Percentiles rank a stretch among this genome's conserved stretches.
Conservation (phyloP, 2,113 vertebrate species). For the Corapipo altera region DNA sequence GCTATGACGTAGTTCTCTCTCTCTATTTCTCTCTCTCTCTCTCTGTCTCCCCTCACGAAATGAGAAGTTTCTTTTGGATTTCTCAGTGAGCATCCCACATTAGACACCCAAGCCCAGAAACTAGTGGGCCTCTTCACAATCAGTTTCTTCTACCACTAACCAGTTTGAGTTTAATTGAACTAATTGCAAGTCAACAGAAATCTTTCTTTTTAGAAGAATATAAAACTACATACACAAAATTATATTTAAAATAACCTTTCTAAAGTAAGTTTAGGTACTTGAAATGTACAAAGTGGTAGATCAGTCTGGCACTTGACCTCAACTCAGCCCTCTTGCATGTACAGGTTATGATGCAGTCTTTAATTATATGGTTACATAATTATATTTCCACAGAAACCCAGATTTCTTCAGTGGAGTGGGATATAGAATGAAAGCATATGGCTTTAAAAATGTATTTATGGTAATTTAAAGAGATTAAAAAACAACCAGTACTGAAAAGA, state of each 20-base stretch:
- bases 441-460: constrained; percentile 70
- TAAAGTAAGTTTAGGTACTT: constrained; percentile 8
- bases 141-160: neutral
- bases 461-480: constrained; percentile 69
- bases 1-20: neutral
- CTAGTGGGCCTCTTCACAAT: neutral
- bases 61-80: neutral
- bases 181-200: neutral
- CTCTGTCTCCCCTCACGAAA: neutral
- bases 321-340: neutral
- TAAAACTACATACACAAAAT: neutral
- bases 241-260: neutral
- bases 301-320: constrained; percentile 40
- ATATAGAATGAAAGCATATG: constrained; percentile 64
- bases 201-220: neutral
- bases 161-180: neutral
- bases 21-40: neutral
- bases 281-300: constrained; percentile 14
- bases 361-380: constrained; percentile 60
- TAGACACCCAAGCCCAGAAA: neutral
- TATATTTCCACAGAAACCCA: constrained; percentile 51
- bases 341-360: constrained; percentile 8
- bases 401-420: constrained; percentile 40
- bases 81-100: neutral
- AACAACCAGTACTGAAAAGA: constrained; percentile 65